Conservation (phyloP, 1,140 invertebrate genomes). For the Drosophila melanica region DNA sequence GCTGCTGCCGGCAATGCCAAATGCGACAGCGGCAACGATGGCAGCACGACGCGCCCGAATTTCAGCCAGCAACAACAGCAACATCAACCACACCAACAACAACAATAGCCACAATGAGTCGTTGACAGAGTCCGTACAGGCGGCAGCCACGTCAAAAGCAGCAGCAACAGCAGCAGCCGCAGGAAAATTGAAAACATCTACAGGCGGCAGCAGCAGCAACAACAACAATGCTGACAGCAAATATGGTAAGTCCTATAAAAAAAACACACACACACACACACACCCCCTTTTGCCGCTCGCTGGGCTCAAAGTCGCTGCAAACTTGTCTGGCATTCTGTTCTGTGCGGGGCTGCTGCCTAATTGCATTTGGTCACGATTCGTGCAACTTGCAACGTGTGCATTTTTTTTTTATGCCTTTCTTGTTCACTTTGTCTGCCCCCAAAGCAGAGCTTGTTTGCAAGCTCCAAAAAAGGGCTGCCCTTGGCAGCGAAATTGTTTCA, state of each 20-base stretch:
- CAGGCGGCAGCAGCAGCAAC: slow-evolving; percentile 40
- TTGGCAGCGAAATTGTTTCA: slow-evolving; percentile 75
- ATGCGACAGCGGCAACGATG: slow-evolving; percentile 39
- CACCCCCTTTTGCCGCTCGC: neutral
- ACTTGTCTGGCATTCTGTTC: slow-evolving; percentile 39
- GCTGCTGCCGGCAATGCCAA: slow-evolving; percentile 54
- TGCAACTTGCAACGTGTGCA: slow-evolving; percentile 45
- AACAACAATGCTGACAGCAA: slow-evolving; percentile 61
- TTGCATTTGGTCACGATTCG: slow-evolving; percentile 78
- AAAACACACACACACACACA: neutral
- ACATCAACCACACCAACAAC: slow-evolving; percentile 15
- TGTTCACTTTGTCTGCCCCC: slow-evolving; percentile 23
- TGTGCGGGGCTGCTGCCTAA: slow-evolving; percentile 58
- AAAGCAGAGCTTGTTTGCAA: slow-evolving; percentile 43
- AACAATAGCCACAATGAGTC: slow-evolving; percentile 28
- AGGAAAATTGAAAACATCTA: slow-evolving; percentile 35
- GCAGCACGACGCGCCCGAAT: slow-evolving; percentile 46
- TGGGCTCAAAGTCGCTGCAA: neutral
- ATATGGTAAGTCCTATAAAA: slow-evolving; percentile 75
- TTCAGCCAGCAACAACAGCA: slow-evolving; percentile 14
- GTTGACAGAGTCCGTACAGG: slow-evolving; percentile 33
- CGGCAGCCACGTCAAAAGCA: slow-evolving; percentile 11
- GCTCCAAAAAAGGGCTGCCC: slow-evolving; percentile 55
- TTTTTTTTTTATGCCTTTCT: slow-evolving; percentile 29
- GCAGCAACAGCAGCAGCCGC: neutral